Conservation (phyloP, 1,140 invertebrate species). For the Orchesella cincta region DNA sequence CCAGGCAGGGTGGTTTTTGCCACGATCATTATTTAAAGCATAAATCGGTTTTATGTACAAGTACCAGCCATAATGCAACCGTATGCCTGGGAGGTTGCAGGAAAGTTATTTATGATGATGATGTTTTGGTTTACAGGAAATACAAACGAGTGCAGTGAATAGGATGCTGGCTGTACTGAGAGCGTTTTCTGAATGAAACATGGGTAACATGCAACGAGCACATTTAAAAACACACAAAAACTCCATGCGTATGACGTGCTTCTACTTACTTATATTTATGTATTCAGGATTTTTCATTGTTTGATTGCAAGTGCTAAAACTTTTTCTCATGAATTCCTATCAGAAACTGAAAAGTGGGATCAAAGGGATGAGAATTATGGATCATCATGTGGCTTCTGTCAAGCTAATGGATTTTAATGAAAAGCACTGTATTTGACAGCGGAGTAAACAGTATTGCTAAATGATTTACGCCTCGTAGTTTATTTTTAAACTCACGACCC, state of each 20-base stretch:
- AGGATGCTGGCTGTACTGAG: neutral
- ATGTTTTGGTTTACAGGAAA: conserved; percentile 25
- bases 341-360: neutral
- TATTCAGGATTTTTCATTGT: neutral
- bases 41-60: conserved; percentile 14
- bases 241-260: no score
- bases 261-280: no score
- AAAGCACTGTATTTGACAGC: conserved; percentile 10
- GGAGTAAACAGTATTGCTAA: neutral
- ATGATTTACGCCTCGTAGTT: conserved; percentile 2
- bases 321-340: neutral
- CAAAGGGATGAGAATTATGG: neutral
- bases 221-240: no score
- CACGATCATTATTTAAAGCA: conserved; percentile 29
- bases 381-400: neutral
- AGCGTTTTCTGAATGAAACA: neutral
- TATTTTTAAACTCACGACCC: neutral
- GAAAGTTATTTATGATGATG: conserved; percentile 23
- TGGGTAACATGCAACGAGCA: neutral
- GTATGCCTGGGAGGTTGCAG: conserved; percentile 11
- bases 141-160: no score
- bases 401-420: conserved; percentile 5
- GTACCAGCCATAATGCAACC: conserved; percentile 18
- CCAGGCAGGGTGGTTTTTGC: conserved; percentile 13
- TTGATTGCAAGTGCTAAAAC: neutral